Conservation (phyloP, 2,797 vertebrate genomes). For the Telmatherina bonti region DNA sequence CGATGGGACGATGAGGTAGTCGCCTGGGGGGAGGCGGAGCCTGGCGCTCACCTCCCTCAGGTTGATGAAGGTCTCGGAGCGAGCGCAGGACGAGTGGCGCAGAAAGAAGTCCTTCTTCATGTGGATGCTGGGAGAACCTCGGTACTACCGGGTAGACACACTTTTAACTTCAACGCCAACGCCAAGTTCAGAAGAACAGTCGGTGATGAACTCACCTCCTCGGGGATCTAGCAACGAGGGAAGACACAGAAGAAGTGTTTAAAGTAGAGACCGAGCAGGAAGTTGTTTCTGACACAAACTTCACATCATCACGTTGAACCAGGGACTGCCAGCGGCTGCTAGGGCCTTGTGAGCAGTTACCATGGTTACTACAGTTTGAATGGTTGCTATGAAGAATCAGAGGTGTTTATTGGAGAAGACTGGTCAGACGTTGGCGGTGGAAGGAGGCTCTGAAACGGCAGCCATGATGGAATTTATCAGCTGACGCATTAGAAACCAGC, state of each 20-base stretch:
- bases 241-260: neutral
- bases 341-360: too few relatives aligned
- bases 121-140: conserved; percentile 84
- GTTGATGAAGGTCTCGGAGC: conserved; percentile 92
- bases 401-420: too few relatives aligned
- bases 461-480: too few relatives aligned
- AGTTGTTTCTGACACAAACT: too few relatives aligned
- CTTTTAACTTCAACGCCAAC: neutral
- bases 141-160: conserved; percentile 71
- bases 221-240: conserved; percentile 84
- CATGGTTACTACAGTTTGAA: too few relatives aligned
- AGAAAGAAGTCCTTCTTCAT: conserved; percentile 95
- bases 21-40: conserved; percentile 89
- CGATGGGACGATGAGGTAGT: conserved; percentile 92
- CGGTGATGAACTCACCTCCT: conserved; percentile 84
- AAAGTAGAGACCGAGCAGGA: neutral
- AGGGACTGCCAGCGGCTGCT: too few relatives aligned
- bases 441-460: too few relatives aligned
- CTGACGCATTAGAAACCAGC: too few relatives aligned
- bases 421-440: too few relatives aligned
- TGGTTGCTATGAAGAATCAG: too few relatives aligned
- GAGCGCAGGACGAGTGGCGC: conserved; percentile 87
- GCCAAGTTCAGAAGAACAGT: neutral
- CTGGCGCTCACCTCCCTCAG: conserved; percentile 90
- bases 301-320: too few relatives aligned